phyloP scores from a whole-genome alignment of 2,797 vertebrate species.

The Takifugu rubripes region DNA sequence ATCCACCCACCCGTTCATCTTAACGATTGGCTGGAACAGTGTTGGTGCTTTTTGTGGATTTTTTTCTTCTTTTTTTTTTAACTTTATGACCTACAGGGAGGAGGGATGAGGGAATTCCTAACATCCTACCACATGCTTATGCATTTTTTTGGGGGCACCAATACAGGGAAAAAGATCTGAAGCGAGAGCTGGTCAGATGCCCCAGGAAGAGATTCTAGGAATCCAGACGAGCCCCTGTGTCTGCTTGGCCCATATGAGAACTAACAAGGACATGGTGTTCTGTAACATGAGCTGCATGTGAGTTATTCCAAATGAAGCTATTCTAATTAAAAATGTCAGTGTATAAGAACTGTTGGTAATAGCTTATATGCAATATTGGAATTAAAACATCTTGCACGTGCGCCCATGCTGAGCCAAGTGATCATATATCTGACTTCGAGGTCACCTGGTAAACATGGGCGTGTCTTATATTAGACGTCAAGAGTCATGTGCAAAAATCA shows the following conservation, averaged over 20 bases:
- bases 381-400: background rate
- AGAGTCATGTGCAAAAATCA: constrained; percentile 46
- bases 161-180: constrained; percentile 9
- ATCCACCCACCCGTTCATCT: constrained; percentile 46
- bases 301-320: background rate
- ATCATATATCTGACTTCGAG: constrained; percentile 48
- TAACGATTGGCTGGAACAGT: constrained; percentile 54
- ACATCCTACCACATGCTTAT: constrained; percentile 5
- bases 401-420: constrained; percentile 44
- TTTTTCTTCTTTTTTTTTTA: constrained; percentile 13
- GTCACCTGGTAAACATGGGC: constrained; percentile 57
- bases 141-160: constrained; percentile 12
- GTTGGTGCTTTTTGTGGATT: constrained; percentile 15
- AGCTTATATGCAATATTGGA: background rate
- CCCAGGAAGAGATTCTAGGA: constrained; percentile 32
- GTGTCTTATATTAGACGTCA: constrained; percentile 35
- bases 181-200: constrained; percentile 7
- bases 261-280: constrained; percentile 44
- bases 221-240: constrained; percentile 37
- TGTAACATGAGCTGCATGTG: constrained; percentile 25
- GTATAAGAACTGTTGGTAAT: background rate
- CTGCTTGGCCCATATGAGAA: constrained; percentile 44
- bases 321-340: background rate
- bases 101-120: constrained; percentile 25
- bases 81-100: constrained; percentile 22